Base-by-base conservation (phyloP, 2,888 invertebrate genomes). In the Melipona beecheii region DNA sequence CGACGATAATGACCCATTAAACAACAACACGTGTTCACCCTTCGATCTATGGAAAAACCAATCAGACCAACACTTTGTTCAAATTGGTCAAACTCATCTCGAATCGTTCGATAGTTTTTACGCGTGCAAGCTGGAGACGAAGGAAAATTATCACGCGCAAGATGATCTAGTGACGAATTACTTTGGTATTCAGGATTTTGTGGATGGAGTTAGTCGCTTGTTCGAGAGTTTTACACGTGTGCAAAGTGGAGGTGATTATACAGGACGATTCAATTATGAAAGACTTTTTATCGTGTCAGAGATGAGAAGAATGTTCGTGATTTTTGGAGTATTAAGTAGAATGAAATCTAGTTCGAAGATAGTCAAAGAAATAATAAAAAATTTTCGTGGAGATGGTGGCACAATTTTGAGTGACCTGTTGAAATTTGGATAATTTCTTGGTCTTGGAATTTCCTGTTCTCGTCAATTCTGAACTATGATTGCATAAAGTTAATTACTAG, bases 1-100 rank as follows among this genome's bases (percentile, higher is more conserved):
- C 31, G 68, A 86, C 89, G 92, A 91, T 92, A 92, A 90, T 92
- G 91, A 91, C 92, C 92, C 86, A 87, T 88, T 89, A 87, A 89
- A 43, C 27, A 19, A 31, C n/a, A 31, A 6, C 13, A 24, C 52
- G 65, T 50, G 43, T 62, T 24, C 15, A 69, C 58, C 52, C 56
- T 49, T 64, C 17, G 6, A 15, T n/a, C 69, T 52, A 52, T 72
- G 43, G 58, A 19, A 66, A 50, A 17, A 21, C 19, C 15, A 21
- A 13, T 43, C 15, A 2, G 0, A 17, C 15, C 6, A 21, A 60
- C 27, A 21, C 1, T 19, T 60, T 27, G 4, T 21, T 54, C 27
- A 11, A 69, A 24, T 4, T 9, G 21, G 21, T 27, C 27, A 5
- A 56, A 15, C n/a, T 15, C n/a, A 4, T 13, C n/a, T 52, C 21